Evolutionary conservation across 2,888 invertebrate species (phyloP).

Genomic region (Coenonympha arcania): DNA sequence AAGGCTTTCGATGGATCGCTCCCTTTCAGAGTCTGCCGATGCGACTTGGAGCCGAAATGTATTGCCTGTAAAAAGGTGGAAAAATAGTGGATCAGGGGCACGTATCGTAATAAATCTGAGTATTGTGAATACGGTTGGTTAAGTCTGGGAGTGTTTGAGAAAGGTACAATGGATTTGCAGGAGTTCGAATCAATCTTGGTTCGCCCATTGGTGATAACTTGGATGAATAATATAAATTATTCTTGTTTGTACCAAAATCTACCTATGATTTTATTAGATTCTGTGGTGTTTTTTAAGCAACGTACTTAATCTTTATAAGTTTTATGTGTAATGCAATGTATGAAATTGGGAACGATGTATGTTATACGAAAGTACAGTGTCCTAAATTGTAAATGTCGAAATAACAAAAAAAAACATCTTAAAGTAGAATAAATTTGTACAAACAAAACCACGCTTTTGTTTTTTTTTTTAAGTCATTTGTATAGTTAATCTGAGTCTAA

Average conservation of each 20-base stretch:
- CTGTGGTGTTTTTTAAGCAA: too few species aligned
- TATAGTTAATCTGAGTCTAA: too few species aligned
- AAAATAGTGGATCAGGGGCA: conserved; percentile 11
- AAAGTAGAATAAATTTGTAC: too few species aligned
- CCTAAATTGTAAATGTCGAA: neutral
- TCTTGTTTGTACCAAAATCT: neutral
- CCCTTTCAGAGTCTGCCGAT: conserved; percentile 47
- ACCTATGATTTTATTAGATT: too few species aligned
- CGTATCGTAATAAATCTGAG: conserved; percentile 7
- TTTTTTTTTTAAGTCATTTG: too few species aligned
- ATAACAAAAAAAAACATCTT: too few species aligned
- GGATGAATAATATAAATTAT: neutral
- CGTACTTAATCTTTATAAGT: neutral
- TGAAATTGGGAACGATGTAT: neutral
- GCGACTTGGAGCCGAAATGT: conserved; percentile 48
- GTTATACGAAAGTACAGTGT: neutral
- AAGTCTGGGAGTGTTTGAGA: neutral
- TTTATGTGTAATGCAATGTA: neutral
- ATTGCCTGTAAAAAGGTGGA: conserved; percentile 33
- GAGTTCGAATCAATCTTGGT: conserved; percentile 1
- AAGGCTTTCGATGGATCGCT: conserved; percentile 52
- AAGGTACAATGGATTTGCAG: neutral
- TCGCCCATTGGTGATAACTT: neutral
- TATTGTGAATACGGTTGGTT: neutral
- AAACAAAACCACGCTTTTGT: too few species aligned